A percentile compares a stretch with the other conserved stretches of the same genome.
phyloP scores from a whole-genome alignment of 2,113 vertebrate genomes.

The Toxotes chatareus region DNA sequence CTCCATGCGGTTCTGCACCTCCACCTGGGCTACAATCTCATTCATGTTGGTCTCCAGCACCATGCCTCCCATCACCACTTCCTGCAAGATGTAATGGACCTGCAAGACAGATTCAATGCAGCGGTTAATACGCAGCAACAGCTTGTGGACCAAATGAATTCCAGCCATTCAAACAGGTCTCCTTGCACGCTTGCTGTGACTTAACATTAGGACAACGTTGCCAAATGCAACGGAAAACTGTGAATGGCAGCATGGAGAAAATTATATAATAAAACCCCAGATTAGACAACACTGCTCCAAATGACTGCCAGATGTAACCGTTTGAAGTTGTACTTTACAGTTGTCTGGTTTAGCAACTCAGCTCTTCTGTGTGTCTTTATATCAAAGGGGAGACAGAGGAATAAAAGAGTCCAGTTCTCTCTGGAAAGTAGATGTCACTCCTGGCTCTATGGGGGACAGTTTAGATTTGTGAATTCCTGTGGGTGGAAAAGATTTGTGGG shows the following conservation, averaged over 20 bases:
- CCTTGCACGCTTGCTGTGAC: neutral
- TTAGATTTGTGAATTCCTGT: conserved; percentile 15
- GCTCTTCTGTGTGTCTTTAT: neutral
- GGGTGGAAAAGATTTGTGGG: conserved; percentile 2
- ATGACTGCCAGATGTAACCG: neutral
- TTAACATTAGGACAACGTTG: neutral
- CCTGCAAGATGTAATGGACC: conserved; percentile 91
- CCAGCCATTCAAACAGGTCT: neutral
- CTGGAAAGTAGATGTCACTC: neutral
- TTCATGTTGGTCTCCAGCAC: conserved; percentile 98
- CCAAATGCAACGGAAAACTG: neutral
- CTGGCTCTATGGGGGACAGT: neutral
- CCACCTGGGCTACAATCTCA: conserved; percentile 93
- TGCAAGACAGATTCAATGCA: conserved; percentile 41
- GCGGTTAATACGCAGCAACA: neutral
- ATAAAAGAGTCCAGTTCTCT: neutral
- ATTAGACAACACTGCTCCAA: neutral
- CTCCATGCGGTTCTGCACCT: conserved; percentile 93
- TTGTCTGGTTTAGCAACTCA: neutral
- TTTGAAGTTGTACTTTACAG: neutral
- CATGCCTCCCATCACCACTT: conserved; percentile 96
- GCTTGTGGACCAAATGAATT: neutral
- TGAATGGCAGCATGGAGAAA: neutral
- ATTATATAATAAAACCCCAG: neutral
- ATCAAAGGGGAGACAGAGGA: neutral